These are phyloP conservation scores for Tyto alba DNA, from an alignment of 2,113 vertebrate genomes.

Conservation along the genomic window DNA sequence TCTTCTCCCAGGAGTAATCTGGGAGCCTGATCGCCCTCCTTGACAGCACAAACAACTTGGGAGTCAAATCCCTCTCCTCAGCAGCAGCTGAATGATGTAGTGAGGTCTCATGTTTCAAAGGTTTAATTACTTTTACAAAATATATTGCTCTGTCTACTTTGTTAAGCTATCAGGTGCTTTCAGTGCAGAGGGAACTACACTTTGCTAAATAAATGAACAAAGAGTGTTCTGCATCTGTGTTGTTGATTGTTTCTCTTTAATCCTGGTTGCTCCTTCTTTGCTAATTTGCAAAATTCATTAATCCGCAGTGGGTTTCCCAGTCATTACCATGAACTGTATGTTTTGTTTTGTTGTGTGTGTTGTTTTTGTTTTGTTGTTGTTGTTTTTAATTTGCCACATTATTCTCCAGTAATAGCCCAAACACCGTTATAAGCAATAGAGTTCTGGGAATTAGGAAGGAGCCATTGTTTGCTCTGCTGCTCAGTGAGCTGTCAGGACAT, in stretches of 20 bases:
- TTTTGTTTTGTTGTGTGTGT: background rate
- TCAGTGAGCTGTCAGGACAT: constrained; percentile 2
- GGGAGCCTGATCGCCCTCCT: background rate
- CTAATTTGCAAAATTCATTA: constrained; percentile 52
- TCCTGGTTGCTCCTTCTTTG: constrained; percentile 10
- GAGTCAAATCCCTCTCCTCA: constrained; percentile 29
- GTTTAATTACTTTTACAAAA: constrained; percentile 63
- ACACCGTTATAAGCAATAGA: background rate
- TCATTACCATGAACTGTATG: background rate
- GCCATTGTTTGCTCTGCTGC: background rate
- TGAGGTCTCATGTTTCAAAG: constrained; percentile 37
- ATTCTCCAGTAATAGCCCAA: background rate
- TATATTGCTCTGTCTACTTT: constrained; percentile 6
- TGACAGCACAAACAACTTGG: constrained; percentile 29
- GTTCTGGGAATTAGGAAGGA: constrained; percentile 26
- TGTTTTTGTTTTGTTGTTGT: background rate
- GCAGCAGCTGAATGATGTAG: constrained; percentile 29
- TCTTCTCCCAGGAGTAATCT: background rate
- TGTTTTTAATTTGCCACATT: background rate
- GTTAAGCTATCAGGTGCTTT: constrained; percentile 21
- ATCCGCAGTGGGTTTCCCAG: constrained; percentile 9
- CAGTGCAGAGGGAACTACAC: background rate
- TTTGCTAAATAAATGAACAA: constrained; percentile 42
- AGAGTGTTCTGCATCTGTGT: background rate
- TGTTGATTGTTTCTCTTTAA: constrained; percentile 32